Percentiles rank a stretch among this genome's conserved stretches.
These are phyloP conservation scores for Catalaphyllia jardinei DNA, from an alignment of 64 coral and sea anemone species.

Conservation along the genomic window DNA sequence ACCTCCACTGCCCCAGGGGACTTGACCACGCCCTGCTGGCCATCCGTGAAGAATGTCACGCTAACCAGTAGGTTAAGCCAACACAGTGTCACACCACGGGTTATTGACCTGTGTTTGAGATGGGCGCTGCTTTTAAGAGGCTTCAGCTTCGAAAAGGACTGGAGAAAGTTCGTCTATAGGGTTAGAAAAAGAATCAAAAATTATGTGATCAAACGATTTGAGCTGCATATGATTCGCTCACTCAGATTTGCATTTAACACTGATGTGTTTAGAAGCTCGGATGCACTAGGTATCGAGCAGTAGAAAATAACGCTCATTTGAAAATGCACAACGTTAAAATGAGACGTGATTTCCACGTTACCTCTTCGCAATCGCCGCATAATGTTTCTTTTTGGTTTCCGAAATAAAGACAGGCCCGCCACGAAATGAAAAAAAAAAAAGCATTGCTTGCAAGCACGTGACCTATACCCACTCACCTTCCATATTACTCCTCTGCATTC, in stretches of 20 bases:
- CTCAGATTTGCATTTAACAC: neutral
- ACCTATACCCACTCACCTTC: conserved; percentile 57
- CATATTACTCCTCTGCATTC: conserved; percentile 89
- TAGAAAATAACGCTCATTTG: too few species aligned
- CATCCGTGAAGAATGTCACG: conserved; percentile 88
- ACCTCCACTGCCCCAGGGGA: conserved; percentile 44
- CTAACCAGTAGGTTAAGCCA: conserved; percentile 89
- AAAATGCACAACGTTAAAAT: too few species aligned
- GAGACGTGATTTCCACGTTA: too few species aligned
- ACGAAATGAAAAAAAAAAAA: too few species aligned
- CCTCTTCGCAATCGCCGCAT: too few species aligned
- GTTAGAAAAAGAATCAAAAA: neutral
- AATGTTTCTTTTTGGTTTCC: too few species aligned
- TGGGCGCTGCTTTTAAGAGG: conserved; percentile 66
- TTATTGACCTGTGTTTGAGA: conserved; percentile 42
- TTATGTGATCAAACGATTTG: neutral
- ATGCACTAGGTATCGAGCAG: too few species aligned
- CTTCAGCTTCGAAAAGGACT: conserved; percentile 74
- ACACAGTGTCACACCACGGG: conserved; percentile 41
- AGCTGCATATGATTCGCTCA: neutral
- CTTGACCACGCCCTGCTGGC: conserved; percentile 91
- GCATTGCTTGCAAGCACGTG: too few species aligned
- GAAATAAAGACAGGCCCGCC: too few species aligned
- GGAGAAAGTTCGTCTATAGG: conserved; percentile 90
- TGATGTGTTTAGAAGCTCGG: too few species aligned